Conservation (phyloP, 2,113 vertebrate species). For the Orthonyx spaldingii region DNA sequence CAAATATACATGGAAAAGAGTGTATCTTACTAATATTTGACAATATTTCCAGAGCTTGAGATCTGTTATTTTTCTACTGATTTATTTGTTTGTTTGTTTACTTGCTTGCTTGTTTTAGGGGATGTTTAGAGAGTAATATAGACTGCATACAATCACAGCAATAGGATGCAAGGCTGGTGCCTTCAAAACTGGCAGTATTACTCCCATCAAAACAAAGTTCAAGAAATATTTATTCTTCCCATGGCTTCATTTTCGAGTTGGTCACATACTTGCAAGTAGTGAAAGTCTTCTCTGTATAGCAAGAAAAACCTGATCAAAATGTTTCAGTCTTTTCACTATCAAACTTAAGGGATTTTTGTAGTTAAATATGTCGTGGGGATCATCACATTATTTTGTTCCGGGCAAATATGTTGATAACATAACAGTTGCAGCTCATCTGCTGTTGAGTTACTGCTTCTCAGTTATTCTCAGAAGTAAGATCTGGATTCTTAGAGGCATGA, state of each 20-base stretch:
- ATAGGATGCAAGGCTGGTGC: background rate
- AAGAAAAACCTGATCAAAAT: background rate
- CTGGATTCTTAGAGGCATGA: background rate
- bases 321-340: background rate
- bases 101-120: background rate
- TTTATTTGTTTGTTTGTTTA: background rate
- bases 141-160: background rate
- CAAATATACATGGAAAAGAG: background rate
- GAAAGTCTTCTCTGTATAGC: background rate
- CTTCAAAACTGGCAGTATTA: background rate
- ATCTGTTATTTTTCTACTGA: background rate
- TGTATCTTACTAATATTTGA: background rate
- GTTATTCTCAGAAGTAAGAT: slow-evolving; percentile 5
- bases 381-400: slow-evolving; percentile 1
- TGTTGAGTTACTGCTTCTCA: slow-evolving; percentile 21
- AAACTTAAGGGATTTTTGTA: background rate
- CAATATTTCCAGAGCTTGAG: background rate
- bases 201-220: background rate
- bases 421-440: slow-evolving; percentile 14
- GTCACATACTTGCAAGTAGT: background rate
- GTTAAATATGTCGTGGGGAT: background rate
- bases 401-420: background rate
- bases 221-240: background rate
- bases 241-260: background rate
- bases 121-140: background rate